Percentiles rank a stretch among this genome's conserved stretches.
phyloP scores from a whole-genome alignment of 2,888 invertebrate genomes.

The Eupithecia tripunctaria region DNA sequence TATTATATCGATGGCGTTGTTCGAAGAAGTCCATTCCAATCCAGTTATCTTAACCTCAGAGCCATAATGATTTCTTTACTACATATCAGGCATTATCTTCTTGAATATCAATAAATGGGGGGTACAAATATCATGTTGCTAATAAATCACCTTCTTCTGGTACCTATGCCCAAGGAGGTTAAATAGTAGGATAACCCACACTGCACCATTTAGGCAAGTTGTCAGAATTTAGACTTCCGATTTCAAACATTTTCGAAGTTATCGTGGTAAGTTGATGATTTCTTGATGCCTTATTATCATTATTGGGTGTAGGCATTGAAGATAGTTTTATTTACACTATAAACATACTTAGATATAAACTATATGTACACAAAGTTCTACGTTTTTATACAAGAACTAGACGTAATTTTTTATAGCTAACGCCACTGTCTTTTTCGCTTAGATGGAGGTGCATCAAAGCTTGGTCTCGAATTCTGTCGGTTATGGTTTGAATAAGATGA shows the following conservation, averaged over 20 bases:
- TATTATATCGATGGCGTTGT: neutral
- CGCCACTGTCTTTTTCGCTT: neutral
- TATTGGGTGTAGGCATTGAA: neutral
- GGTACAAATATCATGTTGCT: neutral
- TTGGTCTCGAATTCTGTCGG: neutral
- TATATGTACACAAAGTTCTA: neutral
- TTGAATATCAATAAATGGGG: neutral
- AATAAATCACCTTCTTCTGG: neutral
- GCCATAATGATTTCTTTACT: neutral
- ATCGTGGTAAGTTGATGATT: neutral
- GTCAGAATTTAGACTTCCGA: neutral
- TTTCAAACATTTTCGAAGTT: neutral
- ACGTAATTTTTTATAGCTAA: neutral
- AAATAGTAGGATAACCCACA: neutral
- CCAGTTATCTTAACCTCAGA: neutral
- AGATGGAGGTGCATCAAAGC: neutral
- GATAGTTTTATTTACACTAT: neutral
- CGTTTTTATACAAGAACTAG: neutral
- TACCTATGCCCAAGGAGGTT: neutral
- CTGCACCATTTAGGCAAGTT: neutral
- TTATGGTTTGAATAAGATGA: neutral
- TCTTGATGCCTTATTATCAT: neutral
- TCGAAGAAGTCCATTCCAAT: neutral
- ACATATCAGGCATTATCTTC: neutral
- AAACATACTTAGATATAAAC: neutral